phyloP scores from a whole-genome alignment of 2,797 vertebrate species.

The Squalus acanthias region DNA sequence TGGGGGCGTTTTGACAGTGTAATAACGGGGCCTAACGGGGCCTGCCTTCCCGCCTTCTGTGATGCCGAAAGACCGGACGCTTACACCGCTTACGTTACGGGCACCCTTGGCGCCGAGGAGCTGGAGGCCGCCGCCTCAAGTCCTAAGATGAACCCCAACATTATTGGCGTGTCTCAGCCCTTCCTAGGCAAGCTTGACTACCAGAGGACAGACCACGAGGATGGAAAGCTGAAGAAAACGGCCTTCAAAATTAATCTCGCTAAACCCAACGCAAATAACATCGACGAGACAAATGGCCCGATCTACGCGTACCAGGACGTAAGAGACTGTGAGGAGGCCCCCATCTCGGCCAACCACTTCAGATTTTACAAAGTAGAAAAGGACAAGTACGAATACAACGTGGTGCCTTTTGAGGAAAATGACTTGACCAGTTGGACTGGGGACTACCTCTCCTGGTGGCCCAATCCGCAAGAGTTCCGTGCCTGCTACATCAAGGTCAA shows the following conservation, averaged over 20 bases:
- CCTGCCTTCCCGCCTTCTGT: constrained; percentile 92
- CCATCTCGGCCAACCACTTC: constrained; percentile 76
- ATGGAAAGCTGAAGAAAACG: constrained; percentile 79
- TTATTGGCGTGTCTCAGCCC: constrained; percentile 83
- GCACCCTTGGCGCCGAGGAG: constrained; percentile 85
- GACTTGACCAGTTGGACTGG: constrained; percentile 84
- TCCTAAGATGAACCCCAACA: constrained; percentile 72
- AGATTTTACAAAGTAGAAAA: constrained; percentile 90
- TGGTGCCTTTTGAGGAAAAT: constrained; percentile 86
- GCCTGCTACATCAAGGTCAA: constrained; percentile 90
- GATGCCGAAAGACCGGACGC: constrained; percentile 72
- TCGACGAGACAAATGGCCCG: constrained; percentile 79
- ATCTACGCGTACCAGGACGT: constrained; percentile 83
- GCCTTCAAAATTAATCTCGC: constrained; percentile 84
- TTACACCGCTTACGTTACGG: constrained; percentile 84
- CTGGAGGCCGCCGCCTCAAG: constrained; percentile 84
- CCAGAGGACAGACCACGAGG: constrained; percentile 80
- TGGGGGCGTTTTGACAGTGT: constrained; percentile 97
- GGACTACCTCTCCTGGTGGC: constrained; percentile 94
- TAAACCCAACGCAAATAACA: constrained; percentile 78
- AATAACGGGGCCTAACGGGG: constrained; percentile 82
- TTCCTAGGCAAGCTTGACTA: constrained; percentile 84
- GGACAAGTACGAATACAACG: constrained; percentile 91
- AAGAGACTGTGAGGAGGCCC: constrained; percentile 77
- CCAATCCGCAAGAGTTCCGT: constrained; percentile 93